Conservation (phyloP, 2,888 invertebrate species). For the Itoplectis maculator region DNA sequence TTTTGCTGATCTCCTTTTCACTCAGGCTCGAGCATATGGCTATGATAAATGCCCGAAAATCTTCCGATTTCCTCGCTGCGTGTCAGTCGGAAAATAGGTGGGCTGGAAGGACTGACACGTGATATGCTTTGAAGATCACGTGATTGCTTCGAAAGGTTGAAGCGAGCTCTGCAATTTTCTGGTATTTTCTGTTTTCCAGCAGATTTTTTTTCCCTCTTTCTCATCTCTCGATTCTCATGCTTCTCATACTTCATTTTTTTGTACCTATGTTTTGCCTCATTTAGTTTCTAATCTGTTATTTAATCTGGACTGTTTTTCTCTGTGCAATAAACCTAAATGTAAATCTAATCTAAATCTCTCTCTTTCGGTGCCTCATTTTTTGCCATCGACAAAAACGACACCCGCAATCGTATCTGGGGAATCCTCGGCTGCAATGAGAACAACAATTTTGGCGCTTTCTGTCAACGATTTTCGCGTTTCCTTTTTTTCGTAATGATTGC, state of each 20-base stretch:
- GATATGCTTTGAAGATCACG: slow-evolving; percentile 35
- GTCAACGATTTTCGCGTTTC: not conserved
- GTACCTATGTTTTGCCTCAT: too few relatives aligned
- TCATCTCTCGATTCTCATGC: too few relatives aligned
- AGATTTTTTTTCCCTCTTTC: not conserved
- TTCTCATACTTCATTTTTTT: too few relatives aligned
- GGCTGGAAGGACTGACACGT: slow-evolving; percentile 26
- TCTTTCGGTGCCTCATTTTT: too few relatives aligned
- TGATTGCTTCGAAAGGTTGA: not conserved
- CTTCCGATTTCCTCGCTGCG: slow-evolving; percentile 7
- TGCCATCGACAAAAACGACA: too few relatives aligned
- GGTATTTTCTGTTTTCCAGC: not conserved
- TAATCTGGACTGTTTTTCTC: too few relatives aligned
- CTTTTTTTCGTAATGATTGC: not conserved
- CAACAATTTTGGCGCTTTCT: too few relatives aligned
- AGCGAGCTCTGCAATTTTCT: not conserved
- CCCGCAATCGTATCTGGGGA: too few relatives aligned
- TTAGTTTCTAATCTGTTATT: too few relatives aligned
- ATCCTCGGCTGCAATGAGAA: too few relatives aligned
- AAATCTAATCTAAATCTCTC: too few relatives aligned
- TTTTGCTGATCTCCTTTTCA: slow-evolving; percentile 10
- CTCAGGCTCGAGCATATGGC: slow-evolving; percentile 48
- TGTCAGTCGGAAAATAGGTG: slow-evolving; percentile 40
- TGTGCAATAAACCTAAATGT: too few relatives aligned
- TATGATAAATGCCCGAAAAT: slow-evolving; percentile 12